Conservation (phyloP, 1,140 invertebrate genomes). For the Akabosia matsudoensis region DNA sequence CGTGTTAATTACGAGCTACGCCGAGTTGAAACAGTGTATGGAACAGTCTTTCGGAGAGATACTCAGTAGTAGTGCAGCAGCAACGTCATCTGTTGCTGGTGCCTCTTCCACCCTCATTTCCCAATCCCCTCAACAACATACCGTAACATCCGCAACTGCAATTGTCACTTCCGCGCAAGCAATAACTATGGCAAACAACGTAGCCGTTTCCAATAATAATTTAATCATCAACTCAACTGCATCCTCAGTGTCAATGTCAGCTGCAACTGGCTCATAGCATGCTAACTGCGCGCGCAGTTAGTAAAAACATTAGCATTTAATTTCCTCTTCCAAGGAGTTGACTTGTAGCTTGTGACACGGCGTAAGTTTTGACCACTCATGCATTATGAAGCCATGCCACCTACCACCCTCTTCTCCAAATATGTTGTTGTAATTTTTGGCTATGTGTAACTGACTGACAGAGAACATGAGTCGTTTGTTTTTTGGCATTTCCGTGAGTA, state of each 20-base stretch:
- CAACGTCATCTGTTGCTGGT: background rate
- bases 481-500: no score
- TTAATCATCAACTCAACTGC: background rate
- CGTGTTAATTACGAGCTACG: conserved; percentile 88
- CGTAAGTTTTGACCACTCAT: no score
- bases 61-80: background rate
- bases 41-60: conserved; percentile 82
- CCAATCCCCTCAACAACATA: background rate
- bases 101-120: background rate
- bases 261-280: background rate
- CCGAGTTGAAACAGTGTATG: conserved; percentile 90
- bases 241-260: background rate
- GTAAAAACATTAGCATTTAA: no score
- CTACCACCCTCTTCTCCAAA: no score
- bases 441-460: no score
- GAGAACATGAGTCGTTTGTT: no score
- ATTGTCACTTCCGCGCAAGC: background rate
- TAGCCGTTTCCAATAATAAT: background rate
- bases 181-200: background rate
- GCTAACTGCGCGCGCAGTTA: background rate
- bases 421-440: no score
- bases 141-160: background rate
- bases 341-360: no score
- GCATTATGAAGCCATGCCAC: no score
- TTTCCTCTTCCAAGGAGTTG: no score